Base-by-base conservation (phyloP, 2,797 vertebrate genomes). In the Scolopax rusticola region DNA sequence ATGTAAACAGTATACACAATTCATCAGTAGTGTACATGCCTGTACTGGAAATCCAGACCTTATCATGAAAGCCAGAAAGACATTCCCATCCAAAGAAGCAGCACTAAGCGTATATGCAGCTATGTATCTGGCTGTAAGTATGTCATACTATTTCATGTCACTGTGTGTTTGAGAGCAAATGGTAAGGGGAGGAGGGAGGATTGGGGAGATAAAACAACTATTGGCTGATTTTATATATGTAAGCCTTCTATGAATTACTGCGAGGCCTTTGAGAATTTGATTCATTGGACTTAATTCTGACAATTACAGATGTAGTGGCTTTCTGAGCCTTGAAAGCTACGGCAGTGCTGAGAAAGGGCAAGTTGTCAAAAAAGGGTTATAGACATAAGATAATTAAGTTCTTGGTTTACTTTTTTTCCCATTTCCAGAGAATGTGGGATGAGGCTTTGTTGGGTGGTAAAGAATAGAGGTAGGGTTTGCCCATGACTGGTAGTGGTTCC, bases 51-150 rank as follows among this genome's bases (percentile, higher is more conserved):
- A 99, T 93, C 98, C 98, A 88, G 99, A 99, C 14, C 99, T 99
- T 96, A 98, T 99, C 92, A 97, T 99, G 93, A 98, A 98, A 56
- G 99, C 99, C 47, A 99, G 99, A 94, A 99, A 99, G 96, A 99
- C 99, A 68, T 99, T 99, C 94, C 99, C 99, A 32, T 99, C 99
- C 96, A 99, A 99, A 98, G 99, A 99, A 97, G 99, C 99, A 2
- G 99, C 99, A 3, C 99, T 99, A 94, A 99, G 99, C 7, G 79
- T 99, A 82, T 99, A 99, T 63, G 99, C 99, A 43, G 99, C 99
- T 6, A 98, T 99, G 97, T 99, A 99, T 97, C 98, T 99, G 96
- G 99, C 99, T 41, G 99, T 99, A 98, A 99, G 99, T 99, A 97
- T 71, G 30, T 61, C 43, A 18, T 32, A 11, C 60, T 53, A 0